Evolutionary conservation across 1,140 invertebrate species (phyloP), one percentile per base, ranked within the genome.

Genomic region (Macrostomum lignano): DNA sequence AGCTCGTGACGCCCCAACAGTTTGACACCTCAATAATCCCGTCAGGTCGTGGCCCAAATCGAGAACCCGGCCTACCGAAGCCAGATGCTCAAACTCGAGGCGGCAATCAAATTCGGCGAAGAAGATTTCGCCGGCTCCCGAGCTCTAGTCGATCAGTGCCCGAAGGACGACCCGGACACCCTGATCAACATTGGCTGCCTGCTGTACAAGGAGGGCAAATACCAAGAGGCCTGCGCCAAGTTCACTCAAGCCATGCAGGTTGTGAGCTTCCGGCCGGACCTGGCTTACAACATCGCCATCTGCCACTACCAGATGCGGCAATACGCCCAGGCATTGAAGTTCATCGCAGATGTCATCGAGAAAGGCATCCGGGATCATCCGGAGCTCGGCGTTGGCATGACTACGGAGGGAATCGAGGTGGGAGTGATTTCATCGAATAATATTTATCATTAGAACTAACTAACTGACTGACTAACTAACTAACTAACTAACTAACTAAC

Each of bases 181-280:
- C 74, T 88, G 48, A 73, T 93, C n/a, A 93, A 96, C 61, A 67
- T 82, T 33, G 86, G 77, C 3, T 94, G 86, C 60, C 60, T 94
- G 2, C 55, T 91, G 0, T 94, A 74, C 48, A 93, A 94, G 69
- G 75, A 79, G 53, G 69, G 67, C 26, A 62, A 71, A 37, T 93
- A 73, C 48, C 76, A 88, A 46, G 75, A 81, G 47, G 82, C 86
- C 1, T 66, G 88, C 35, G 70, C 73, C 45, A 81, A 86, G 49
- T 96, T 94, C 55, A 67, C 65, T n/a, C 67, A 66, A 33, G 76
- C 79, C 9, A 64, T 28, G 7, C 9, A 53, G 39, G 44, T 57
- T 19, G 35, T 51, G 5, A 52, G 52, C 21, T 53, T 53, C 33
- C 48, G 49, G 33, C 40, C 52, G 35, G 61, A 91, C 58, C 64